phyloP scores from a whole-genome alignment of 2,113 vertebrate genomes.

The Pelusios castaneus region DNA sequence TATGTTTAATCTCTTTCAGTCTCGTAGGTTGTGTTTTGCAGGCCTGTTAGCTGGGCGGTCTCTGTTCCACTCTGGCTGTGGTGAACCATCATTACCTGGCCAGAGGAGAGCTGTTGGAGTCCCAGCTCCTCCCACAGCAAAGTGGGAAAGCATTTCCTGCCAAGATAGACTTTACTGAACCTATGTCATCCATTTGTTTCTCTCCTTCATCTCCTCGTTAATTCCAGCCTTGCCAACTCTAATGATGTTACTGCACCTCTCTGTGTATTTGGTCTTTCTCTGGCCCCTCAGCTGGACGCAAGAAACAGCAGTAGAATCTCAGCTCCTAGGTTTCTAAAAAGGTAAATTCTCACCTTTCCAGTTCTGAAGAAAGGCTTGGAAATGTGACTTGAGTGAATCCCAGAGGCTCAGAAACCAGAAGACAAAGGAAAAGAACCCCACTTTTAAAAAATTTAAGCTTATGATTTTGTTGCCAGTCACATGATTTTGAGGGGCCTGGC shows the following conservation, averaged over 20 bases:
- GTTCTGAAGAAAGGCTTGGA: background rate
- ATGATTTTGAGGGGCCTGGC: fast-evolving
- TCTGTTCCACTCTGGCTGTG: background rate
- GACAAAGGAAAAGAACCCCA: background rate
- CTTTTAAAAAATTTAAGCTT: background rate
- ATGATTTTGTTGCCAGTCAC: background rate
- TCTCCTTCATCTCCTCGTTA: fast-evolving
- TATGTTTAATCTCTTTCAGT: fast-evolving
- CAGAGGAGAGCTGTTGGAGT: background rate
- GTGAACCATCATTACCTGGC: background rate
- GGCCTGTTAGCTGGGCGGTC: background rate
- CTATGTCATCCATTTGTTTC: background rate
- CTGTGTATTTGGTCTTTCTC: background rate
- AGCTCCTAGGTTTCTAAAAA: background rate
- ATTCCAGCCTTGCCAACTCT: background rate
- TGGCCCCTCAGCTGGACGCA: background rate
- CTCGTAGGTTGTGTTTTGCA: fast-evolving
- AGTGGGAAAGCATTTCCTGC: background rate
- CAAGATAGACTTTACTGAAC: background rate
- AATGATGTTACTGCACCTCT: background rate
- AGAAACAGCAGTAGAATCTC: background rate
- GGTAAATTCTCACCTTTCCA: background rate
- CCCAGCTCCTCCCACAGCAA: background rate
- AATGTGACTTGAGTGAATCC: background rate
- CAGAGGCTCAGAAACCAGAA: background rate